Evolutionary conservation across 2,888 invertebrate genomes (phyloP), one percentile per base, ranked within the genome.

Genomic region (Epicampocera succincta): DNA sequence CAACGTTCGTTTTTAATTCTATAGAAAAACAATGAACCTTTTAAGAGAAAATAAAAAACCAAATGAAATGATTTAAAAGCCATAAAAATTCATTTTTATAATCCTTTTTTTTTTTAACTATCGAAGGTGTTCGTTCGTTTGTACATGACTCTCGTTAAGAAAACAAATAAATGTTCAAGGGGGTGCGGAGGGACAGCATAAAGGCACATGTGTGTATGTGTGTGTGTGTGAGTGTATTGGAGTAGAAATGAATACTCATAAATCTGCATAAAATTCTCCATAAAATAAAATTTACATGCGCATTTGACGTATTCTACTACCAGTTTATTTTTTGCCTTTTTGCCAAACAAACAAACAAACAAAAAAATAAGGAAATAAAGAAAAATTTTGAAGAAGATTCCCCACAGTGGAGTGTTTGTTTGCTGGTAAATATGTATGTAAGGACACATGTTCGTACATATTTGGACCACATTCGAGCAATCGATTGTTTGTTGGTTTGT

Each of bases 241-340:
- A n/a, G 68, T 19, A 54, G 15, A n/a, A 60, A 73, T 46, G 33
- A 11, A 60, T 19, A 66, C 33, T 33, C 33, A 33, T 46, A 63
- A 63, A 58, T 60, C 15, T 25, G 60, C 52, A 74, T 60, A 52
- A 80, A 75, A 52, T 60, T 52, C 71, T 71, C 80, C 65, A 80
- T 75, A 75, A 80, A 80, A 80, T 71, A 40, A 72, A 75, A 72
- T 80, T 75, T 75, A 80, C 80, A 80, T 80, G 80, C 80, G 75
- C 80, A 75, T 80, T 80, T 75, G 63, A 71, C 33, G 65, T 69
- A 33, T 60, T n/a, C n/a, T 33, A 38, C 46, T 50, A 40, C 42
- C 15, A 52, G 42, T 46, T 44, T 52, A 29, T 40, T 44, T 63
- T 46, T 40, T 73, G 29, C 17, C 6, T 42, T 42, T 40, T 65